These are phyloP conservation scores for Leptopilina clavipes DNA, from an alignment of 1,140 invertebrate genomes.

Conservation along the genomic window DNA sequence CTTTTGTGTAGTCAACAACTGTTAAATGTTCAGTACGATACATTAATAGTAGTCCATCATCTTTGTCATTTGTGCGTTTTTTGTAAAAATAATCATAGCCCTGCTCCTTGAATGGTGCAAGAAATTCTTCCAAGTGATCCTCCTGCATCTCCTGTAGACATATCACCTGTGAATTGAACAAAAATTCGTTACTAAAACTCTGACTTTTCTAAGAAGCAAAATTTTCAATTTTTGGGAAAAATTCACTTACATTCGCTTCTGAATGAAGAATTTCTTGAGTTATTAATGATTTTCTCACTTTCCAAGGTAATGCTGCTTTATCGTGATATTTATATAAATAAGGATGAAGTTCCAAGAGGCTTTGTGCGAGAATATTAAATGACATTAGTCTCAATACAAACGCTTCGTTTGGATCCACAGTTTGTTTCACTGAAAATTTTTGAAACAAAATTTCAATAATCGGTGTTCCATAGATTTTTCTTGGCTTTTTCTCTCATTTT, in stretches of 20 bases:
- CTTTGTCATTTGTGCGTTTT: constrained; percentile 70
- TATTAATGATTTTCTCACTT: constrained; percentile 80
- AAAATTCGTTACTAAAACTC: too few relatives aligned
- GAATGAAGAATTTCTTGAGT: constrained; percentile 82
- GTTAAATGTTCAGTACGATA: constrained; percentile 64
- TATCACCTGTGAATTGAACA: constrained; percentile 78
- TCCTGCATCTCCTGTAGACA: constrained; percentile 92
- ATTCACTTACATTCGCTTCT: constrained; percentile 85
- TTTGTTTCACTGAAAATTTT: constrained; percentile 55
- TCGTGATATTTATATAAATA: constrained; percentile 84
- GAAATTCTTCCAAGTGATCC: constrained; percentile 81
- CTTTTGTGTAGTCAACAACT: constrained; percentile 67
- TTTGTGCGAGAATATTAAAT: constrained; percentile 93
- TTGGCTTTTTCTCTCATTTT: too few relatives aligned
- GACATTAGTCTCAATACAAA: constrained; percentile 77
- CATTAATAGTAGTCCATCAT: constrained; percentile 66
- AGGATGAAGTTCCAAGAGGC: constrained; percentile 83
- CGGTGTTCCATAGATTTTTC: too few relatives aligned
- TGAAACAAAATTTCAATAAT: constrained; percentile 5
- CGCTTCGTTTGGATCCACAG: constrained; percentile 52
- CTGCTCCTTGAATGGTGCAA: constrained; percentile 74
- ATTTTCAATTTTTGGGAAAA: too few relatives aligned
- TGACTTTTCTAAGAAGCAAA: too few relatives aligned
- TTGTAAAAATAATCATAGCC: constrained; percentile 72
- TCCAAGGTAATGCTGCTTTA: constrained; percentile 80